Percentiles rank a stretch among this genome's conserved stretches.
Conservation (phyloP, 2,113 vertebrate genomes). For the Nettapus auritus region DNA sequence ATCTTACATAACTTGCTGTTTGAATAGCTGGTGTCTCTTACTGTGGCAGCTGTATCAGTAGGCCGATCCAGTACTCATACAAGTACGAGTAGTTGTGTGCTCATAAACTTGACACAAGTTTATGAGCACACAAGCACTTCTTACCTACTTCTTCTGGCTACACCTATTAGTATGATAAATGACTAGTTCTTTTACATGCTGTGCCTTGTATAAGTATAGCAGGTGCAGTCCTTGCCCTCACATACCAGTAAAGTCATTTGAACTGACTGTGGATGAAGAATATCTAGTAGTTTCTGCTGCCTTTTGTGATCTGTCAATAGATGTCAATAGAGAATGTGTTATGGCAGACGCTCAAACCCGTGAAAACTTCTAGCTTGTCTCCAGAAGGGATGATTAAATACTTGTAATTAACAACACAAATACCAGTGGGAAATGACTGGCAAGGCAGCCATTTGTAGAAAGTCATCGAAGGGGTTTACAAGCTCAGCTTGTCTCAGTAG, state of each 20-base stretch:
- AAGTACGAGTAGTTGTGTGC: too few species aligned
- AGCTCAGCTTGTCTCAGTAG: not conserved
- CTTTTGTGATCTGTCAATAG: not conserved
- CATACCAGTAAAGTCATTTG: not conserved
- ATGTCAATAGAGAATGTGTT: not conserved
- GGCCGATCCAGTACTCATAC: not conserved
- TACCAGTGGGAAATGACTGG: not conserved
- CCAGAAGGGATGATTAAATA: not conserved
- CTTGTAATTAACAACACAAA: not conserved
- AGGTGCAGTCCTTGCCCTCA: not conserved
- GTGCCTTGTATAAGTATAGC: not conserved
- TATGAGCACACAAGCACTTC: not conserved
- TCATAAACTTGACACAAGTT: not conserved
- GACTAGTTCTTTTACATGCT: not conserved
- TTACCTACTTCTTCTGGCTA: not conserved
- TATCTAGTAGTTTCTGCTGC: not conserved
- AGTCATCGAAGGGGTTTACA: not conserved
- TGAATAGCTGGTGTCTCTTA: not conserved
- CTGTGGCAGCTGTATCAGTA: fast-evolving
- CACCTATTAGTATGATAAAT: not conserved
- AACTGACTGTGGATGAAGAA: not conserved
- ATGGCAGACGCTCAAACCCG: not conserved
- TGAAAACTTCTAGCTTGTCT: not conserved
- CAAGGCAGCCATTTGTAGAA: not conserved
- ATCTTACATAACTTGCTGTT: not conserved